phyloP scores from a whole-genome alignment of 2,797 vertebrate species.

The Protonibea diacanthus region DNA sequence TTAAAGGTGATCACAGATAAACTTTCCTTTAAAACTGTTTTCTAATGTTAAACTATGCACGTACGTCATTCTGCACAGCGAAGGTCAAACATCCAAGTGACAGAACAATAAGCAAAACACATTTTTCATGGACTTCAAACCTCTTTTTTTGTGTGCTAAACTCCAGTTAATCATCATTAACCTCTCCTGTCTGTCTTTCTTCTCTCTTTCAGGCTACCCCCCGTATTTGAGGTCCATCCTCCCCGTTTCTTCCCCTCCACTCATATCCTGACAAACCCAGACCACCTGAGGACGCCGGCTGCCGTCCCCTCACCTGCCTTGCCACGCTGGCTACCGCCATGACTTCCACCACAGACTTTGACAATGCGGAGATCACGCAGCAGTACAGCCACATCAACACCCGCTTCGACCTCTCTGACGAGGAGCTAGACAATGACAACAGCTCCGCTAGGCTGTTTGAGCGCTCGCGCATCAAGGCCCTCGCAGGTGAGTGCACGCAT shows the following conservation, averaged over 20 bases:
- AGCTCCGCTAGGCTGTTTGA: constrained; percentile 96
- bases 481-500: constrained; percentile 90
- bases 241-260: constrained; percentile 20
- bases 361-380: constrained; percentile 95
- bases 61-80: background rate
- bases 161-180: constrained; percentile 6
- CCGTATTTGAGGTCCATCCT: constrained; percentile 27
- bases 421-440: constrained; percentile 98
- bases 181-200: constrained; percentile 13
- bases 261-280: constrained; percentile 15
- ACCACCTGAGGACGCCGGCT: constrained; percentile 66
- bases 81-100: background rate
- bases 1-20: too few relatives aligned
- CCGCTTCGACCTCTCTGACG: constrained; percentile 91
- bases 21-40: background rate
- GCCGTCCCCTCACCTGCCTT: constrained; percentile 39
- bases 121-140: background rate
- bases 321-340: constrained; percentile 76
- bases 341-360: constrained; percentile 93
- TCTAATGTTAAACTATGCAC: background rate
- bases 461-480: constrained; percentile 97
- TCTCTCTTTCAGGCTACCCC: constrained; percentile 60
- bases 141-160: background rate
- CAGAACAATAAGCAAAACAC: background rate
- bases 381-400: constrained; percentile 94